Evolutionary conservation across 2,113 vertebrate genomes (phyloP), one percentile per base, ranked within the genome.

Genomic region (Tachysurus fulvidraco): DNA sequence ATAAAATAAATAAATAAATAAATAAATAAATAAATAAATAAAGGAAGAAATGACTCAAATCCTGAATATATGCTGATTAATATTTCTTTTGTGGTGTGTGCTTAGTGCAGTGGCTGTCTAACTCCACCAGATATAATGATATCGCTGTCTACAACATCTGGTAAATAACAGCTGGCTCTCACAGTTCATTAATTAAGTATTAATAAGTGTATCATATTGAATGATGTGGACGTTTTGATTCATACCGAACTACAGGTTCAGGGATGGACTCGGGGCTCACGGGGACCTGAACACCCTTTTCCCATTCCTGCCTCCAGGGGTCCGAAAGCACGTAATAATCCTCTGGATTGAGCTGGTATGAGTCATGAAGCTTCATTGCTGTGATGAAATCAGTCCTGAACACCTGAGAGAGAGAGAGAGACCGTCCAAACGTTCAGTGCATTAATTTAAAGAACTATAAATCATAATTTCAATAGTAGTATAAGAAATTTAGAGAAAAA

Each of bases 331-430:
- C 93, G 77, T 97, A 99, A 94, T 96, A 99, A 65, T 99, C 97
- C 73, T 99, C 98, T 0, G 97, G 94, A 93, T 95, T 98, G 91
- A 99, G 96, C 94, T 97, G 97, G 93, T 95, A 93, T n/a, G 97
- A 97, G 94, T 99, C 98, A 46, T 97, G 97, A 81, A 99, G 91
- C 93, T 99, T 99, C 98, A 99, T 99, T 88, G 98, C 98, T 6
- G 98, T 99, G 95, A 99, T 99, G 90, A 99, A 94, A 94, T 99
- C 98, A 12, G 98, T 99, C 92, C 98, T 94, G 94, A 99, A 99
- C 88, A 99, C 97, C 98, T 99, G 95, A 88, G 89, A 91, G 89
- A 90, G 65, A 16, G 67, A 8, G 30, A 46, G 7, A 25, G 55
- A 55, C 52, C n/a, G 5, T 41, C 14, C 11, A 46, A 76, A 77